These are phyloP conservation scores for Sepiola atlantica DNA, from an alignment of 2,888 invertebrate species.

Conservation along the genomic window DNA sequence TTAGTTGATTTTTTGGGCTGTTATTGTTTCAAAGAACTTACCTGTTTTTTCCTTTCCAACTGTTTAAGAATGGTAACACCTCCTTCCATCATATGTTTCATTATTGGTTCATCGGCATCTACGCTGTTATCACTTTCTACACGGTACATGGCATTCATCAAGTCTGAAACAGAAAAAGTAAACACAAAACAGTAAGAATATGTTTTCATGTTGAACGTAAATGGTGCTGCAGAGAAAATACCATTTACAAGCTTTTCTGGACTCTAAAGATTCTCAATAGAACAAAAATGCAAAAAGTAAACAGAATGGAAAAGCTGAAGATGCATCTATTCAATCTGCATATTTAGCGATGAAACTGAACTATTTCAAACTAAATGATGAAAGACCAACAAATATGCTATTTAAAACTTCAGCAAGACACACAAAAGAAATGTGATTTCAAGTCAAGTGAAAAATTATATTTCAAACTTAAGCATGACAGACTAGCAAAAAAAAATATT, in stretches of 20 bases:
- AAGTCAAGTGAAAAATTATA: too few species aligned
- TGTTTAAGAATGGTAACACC: slow-evolving; percentile 73
- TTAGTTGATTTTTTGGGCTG: not conserved
- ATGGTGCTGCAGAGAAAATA: not conserved
- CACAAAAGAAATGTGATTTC: too few species aligned
- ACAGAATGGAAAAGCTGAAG: too few species aligned
- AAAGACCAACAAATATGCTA: too few species aligned
- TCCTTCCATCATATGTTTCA: slow-evolving; percentile 73
- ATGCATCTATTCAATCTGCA: too few species aligned
- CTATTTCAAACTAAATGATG: too few species aligned
- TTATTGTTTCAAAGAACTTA: slow-evolving; percentile 48
- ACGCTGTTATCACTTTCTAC: slow-evolving; percentile 73
- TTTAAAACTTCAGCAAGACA: too few species aligned
- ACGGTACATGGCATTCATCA: slow-evolving; percentile 71
- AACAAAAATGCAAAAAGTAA: too few species aligned
- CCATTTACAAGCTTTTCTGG: not conserved
- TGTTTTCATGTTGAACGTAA: not conserved
- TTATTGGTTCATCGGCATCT: slow-evolving; percentile 73
- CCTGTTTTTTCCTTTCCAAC: slow-evolving; percentile 68
- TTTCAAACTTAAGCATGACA: too few species aligned
- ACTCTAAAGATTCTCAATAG: not conserved
- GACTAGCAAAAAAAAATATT: too few species aligned
- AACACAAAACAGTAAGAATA: not conserved
- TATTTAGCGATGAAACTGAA: too few species aligned
- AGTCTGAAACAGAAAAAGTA: slow-evolving; percentile 56